Base-by-base conservation (phyloP, 2,797 vertebrate genomes). In the Lutjanus argentimaculatus region DNA sequence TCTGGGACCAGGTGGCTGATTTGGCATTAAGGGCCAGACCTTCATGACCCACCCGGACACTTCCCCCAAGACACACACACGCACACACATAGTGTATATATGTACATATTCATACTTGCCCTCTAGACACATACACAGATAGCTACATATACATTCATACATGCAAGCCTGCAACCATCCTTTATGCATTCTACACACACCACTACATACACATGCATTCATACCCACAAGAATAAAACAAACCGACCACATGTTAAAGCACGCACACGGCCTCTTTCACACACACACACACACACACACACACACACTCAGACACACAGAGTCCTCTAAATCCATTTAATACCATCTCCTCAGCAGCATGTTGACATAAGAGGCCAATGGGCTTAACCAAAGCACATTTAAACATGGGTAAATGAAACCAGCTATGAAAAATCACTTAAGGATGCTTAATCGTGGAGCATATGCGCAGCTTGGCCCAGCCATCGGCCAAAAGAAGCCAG, bases 341-440 rank as follows among this genome's bases (percentile, higher is more conserved):
- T 94, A 85, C 93, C 91, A 89, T 94, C 90, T 91, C 89, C 87
- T 94, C 89, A 90, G 90, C 92, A 93, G 93, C 90, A 88, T 93
- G 94, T 95, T 95, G 94, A 95, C 92, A 93, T 89, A 92, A 89
- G 91, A 94, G 91, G 92, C 91, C 92, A 92, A 95, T 94, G 93
- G 86, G 94, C 92, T 95, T 95, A 94, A 89, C 89, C 75, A 91
- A 91, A 91, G 90, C 88, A 91, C 90, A 94, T 93, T 94, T 94
- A 94, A 94, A 95, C 92, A 93, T 53, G 88, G 77, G 92, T 89
- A 91, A 94, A 95, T 92, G 88, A 94, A 90, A 93, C 88, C 75
- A 45, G 79, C 84, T 85, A 93, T 85, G 85, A 93, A 91, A 94
- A 95, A 94, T 94, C 94, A 94, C 92, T 94, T 93, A 95, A 91